Conservation (phyloP, 2,888 invertebrate genomes). For the Diogma glabrata region DNA sequence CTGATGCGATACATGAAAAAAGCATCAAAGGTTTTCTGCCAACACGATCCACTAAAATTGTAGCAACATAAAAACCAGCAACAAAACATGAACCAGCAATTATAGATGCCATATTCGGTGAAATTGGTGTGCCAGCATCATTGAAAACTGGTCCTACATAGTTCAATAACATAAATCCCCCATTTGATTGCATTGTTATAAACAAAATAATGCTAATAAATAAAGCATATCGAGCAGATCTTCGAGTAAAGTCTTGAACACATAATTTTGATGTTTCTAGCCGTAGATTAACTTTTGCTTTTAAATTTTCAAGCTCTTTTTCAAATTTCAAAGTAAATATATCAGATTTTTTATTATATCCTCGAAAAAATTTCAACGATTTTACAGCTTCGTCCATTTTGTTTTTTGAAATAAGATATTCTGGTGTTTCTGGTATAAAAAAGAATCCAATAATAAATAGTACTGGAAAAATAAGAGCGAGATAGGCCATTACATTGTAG, state of each 20-base stretch:
- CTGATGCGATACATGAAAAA: slow-evolving; percentile 21
- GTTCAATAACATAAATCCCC: slow-evolving; percentile 33
- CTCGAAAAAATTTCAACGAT: slow-evolving; percentile 5
- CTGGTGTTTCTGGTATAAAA: slow-evolving; percentile 34
- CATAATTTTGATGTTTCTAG: not conserved
- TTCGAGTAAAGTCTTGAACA: not conserved
- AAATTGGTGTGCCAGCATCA: slow-evolving; percentile 28
- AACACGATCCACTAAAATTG: slow-evolving; percentile 27
- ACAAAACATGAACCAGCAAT: slow-evolving; percentile 27
- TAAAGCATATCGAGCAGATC: not conserved
- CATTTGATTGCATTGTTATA: slow-evolving; percentile 25
- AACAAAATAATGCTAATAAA: no score
- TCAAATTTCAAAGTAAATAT: not conserved
- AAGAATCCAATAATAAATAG: slow-evolving; percentile 26
- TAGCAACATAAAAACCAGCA: slow-evolving; percentile 23
- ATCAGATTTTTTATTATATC: not conserved
- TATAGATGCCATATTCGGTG: slow-evolving; percentile 30
- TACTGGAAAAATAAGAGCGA: slow-evolving; percentile 23
- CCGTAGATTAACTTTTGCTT: not conserved
- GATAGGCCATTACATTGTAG: slow-evolving; percentile 24
- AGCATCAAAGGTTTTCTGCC: slow-evolving; percentile 25
- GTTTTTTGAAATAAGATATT: not conserved
- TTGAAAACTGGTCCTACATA: slow-evolving; percentile 32
- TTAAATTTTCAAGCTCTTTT: not conserved
- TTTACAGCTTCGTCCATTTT: slow-evolving; percentile 1